Evolutionary conservation across 2,797 vertebrate genomes (phyloP).

Genomic region (Anabacerthia variegaticeps): DNA sequence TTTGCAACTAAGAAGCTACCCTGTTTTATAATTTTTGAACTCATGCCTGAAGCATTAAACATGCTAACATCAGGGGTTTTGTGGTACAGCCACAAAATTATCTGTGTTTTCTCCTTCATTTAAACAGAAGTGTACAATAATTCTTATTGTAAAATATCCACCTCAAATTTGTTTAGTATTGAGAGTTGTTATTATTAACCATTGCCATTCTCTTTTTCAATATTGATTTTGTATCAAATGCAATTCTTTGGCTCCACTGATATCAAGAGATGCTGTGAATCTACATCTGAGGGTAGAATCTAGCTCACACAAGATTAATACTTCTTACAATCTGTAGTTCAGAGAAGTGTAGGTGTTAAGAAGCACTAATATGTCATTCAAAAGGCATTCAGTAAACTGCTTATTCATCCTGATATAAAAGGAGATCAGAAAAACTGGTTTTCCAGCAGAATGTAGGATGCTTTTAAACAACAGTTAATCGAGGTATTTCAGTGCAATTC

Average conservation of each 20-base stretch:
- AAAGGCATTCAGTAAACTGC: conserved; percentile 12
- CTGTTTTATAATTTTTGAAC: neutral
- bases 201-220: neutral
- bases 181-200: neutral
- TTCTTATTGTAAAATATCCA: neutral
- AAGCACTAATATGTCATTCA: conserved; percentile 5
- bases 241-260: neutral
- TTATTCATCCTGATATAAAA: conserved; percentile 20
- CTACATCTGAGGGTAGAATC: neutral
- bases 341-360: conserved; percentile 8
- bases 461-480: neutral
- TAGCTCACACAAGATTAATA: neutral
- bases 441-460: neutral
- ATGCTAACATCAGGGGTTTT: neutral
- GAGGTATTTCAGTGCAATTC: neutral
- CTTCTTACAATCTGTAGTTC: neutral
- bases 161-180: neutral
- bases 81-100: neutral
- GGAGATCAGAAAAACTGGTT: neutral
- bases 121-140: neutral
- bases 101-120: neutral
- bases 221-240: neutral
- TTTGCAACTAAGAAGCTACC: neutral
- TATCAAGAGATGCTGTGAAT: neutral
- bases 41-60: neutral